phyloP scores from a whole-genome alignment of 2,888 invertebrate species.

The Ormyrus thymus region DNA sequence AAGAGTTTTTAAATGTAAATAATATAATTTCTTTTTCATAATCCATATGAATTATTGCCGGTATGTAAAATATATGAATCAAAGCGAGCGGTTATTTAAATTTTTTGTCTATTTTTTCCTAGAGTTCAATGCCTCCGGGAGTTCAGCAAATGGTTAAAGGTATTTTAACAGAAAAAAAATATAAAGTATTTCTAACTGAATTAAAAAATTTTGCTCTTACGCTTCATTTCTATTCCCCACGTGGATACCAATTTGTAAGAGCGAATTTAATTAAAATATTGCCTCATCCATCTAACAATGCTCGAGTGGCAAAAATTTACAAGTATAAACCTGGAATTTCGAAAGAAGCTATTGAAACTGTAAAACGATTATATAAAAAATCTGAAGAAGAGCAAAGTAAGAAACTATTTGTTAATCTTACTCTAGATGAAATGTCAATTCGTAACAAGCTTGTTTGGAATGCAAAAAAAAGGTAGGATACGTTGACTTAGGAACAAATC shows the following conservation, averaged over 20 bases:
- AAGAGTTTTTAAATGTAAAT: conserved; percentile 22
- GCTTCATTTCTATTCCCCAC: conserved; percentile 45
- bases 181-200: conserved; percentile 20
- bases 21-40: background rate
- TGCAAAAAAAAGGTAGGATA: background rate
- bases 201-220: conserved; percentile 43
- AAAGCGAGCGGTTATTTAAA: background rate
- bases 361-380: too few relatives aligned
- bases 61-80: background rate
- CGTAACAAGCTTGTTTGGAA: too few relatives aligned
- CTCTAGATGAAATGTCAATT: too few relatives aligned
- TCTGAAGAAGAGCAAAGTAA: too few relatives aligned
- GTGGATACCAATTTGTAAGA: conserved; percentile 46
- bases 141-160: conserved; percentile 12
- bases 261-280: conserved; percentile 29
- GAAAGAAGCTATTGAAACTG: too few relatives aligned
- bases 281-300: conserved; percentile 25
- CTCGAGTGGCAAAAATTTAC: too few relatives aligned
- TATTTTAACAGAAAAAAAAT: conserved; percentile 13
- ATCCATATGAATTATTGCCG: background rate
- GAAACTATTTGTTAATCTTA: too few relatives aligned
- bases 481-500: conserved; percentile 53
- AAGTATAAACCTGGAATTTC: too few relatives aligned
- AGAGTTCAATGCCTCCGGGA: conserved; percentile 7
- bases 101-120: background rate